Base-by-base conservation (phyloP, 2,888 invertebrate species). In the Agonopterix subpropinquella region DNA sequence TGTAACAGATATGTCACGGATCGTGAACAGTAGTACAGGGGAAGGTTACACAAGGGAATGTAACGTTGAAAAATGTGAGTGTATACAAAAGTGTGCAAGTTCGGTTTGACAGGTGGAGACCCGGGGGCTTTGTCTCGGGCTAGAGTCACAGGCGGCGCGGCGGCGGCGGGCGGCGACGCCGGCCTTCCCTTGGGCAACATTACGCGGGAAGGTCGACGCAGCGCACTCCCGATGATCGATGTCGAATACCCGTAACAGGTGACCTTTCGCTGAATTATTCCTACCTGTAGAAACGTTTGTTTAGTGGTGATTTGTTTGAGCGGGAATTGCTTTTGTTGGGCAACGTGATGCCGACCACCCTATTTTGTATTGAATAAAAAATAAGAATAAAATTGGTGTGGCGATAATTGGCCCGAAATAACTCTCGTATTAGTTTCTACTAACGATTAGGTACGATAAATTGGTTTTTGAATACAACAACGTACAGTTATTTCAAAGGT, bases 141-240 rank as follows among this genome's bases (percentile, higher is more conserved):
- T 60, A 65, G 69, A 66, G 75, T 68, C 70, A 62, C 62, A 77
- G 79, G 80, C 65, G 84, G 82, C 79, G 80, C 77, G 68, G 66
- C 65, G 64, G 67, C 67, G 70, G 73, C 70, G 69, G 70, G 73
- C 70, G 69, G 59, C 70, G 76, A 4, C 28, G 28, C 5, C 28
- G 75, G 59, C 63, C 62, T 56, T 83, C 87, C 85, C 86, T 51
- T 45, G 86, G 83, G 87, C 67, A 64, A 79, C 84, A 85, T 87
- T 87, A 87, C 76, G 73, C 74, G 77, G 74, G 74, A 73, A 78
- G 82, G 78, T 75, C 80, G 78, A 68, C 76, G 70, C 78, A 70
- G 76, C 84, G 78, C 77, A 81, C 82, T 81, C 82, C 80, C 79
- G 81, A 88, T 88, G 88, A 88, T 88, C 87, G 87, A 88, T 86